phyloP scores from a whole-genome alignment of 2,797 vertebrate genomes.

The Acanthopagrus latus region DNA sequence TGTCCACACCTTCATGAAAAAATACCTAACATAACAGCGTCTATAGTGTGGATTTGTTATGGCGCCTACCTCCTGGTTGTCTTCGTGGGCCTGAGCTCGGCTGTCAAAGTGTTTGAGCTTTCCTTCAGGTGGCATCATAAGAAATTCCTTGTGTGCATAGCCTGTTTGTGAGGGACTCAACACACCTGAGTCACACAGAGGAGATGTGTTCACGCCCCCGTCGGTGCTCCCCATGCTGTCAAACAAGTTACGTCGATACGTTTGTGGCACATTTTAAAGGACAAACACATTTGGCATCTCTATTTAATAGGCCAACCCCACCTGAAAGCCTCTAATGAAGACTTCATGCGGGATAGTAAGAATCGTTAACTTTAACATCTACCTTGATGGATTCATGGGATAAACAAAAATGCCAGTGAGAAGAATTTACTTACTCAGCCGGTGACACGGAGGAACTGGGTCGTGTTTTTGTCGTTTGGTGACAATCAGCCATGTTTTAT shows the following conservation, averaged over 20 bases:
- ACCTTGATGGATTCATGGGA: not conserved
- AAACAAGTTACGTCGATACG: not conserved
- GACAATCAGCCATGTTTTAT: constrained; percentile 16
- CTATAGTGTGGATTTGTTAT: not conserved
- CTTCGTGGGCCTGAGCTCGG: constrained; percentile 66
- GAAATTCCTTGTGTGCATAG: constrained; percentile 35
- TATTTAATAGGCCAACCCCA: too few relatives aligned
- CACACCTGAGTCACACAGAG: constrained; percentile 38
- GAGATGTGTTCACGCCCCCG: constrained; percentile 33
- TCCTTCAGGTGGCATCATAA: constrained; percentile 78
- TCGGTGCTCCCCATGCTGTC: constrained; percentile 34
- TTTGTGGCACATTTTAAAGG: not conserved
- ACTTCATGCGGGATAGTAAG: too few relatives aligned
- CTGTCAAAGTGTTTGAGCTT: constrained; percentile 78
- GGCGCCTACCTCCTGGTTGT: constrained; percentile 72
- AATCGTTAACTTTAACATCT: not conserved
- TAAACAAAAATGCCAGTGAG: not conserved
- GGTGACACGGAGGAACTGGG: constrained; percentile 6
- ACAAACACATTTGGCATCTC: not conserved
- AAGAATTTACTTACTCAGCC: constrained; percentile 45
- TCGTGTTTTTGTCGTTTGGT: constrained; percentile 8
- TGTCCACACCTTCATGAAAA: not conserved
- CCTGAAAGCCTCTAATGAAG: too few relatives aligned
- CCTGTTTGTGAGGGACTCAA: constrained; percentile 45
- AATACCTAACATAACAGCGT: not conserved